Evolutionary conservation across 2,113 vertebrate species (phyloP).

Genomic region (Sciurus niger): DNA sequence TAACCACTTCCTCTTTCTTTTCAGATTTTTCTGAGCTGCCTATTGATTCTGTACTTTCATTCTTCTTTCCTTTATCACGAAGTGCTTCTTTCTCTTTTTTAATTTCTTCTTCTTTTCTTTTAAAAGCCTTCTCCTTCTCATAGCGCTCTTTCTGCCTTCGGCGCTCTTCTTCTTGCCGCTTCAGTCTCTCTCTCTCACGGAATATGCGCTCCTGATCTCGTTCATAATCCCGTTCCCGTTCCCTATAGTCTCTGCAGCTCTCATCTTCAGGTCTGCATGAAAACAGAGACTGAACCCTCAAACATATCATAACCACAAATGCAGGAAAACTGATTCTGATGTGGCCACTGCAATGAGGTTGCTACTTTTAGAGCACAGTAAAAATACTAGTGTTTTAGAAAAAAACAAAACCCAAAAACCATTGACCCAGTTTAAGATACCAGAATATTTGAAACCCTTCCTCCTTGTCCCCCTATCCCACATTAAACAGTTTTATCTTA

Average conservation of each 20-base stretch:
- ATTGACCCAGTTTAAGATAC: constrained; percentile 33
- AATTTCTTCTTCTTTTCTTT: constrained; percentile 94
- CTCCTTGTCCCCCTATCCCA: neutral
- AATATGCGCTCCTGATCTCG: constrained; percentile 94
- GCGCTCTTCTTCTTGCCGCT: constrained; percentile 95
- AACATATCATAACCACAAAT: neutral
- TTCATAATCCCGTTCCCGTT: constrained; percentile 93
- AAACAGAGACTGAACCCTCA: constrained; percentile 68
- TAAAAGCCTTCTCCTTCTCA: constrained; percentile 94
- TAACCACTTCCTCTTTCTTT: constrained; percentile 94
- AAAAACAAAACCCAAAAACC: constrained; percentile 45
- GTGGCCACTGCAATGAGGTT: constrained; percentile 4
- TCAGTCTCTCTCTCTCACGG: constrained; percentile 93
- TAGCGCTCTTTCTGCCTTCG: constrained; percentile 94
- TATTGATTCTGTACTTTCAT: constrained; percentile 89
- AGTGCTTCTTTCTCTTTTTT: constrained; percentile 93
- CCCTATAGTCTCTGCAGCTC: constrained; percentile 93
- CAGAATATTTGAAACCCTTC: constrained; percentile 33
- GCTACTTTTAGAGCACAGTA: constrained; percentile 7
- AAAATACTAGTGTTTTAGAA: constrained; percentile 10
- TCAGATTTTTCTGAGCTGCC: constrained; percentile 89
- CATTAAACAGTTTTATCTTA: constrained; percentile 3
- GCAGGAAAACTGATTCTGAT: constrained; percentile 14
- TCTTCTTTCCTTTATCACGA: constrained; percentile 93
- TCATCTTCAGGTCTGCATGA: constrained; percentile 92